Evolutionary conservation across 2,113 vertebrate species (phyloP), one percentile per base, ranked within the genome.

Genomic region (Callithrix jacchus): DNA sequence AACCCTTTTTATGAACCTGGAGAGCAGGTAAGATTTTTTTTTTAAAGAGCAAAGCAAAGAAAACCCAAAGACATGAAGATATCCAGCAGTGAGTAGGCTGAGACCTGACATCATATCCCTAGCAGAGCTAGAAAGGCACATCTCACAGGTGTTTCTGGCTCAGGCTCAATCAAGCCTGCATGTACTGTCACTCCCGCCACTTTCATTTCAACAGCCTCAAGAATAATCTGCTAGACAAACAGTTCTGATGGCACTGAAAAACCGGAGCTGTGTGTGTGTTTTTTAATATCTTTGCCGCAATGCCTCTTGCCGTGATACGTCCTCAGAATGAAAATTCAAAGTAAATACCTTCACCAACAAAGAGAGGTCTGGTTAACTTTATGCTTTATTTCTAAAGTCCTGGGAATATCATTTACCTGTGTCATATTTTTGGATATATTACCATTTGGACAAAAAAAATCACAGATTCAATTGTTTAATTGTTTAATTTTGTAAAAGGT

Each of bases 211-310:
- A 73, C 35, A 68, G 95, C 52, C 61, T 71, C 8, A 47, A 37
- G 56, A 76, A 58, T 93, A 42, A 94, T 92, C 87, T 93, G 47
- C 79, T 87, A 93, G 86, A 96, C 79, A 95, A 94, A 96, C 35
- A 89, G 52, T 74, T 74, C 20, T 45, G 42, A 80, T 40, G 80
- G 30, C 88, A 71, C 25, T 30, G 74, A 86, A 76, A 97, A 70
- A 45, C 77, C 37, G 40, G 77, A 52, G 68, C 56, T 91, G 35
- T 58, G 30, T 23, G 11, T 61, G 58, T 42, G 4, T 54, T 13
- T 18, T 74, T 54, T 17, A 70, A 73, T 25, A 76, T 54, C 49
- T 91, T 93, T 58, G 27, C 94, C 25, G 10, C 74, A 56, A 21
- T 82, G 11, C 8, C 89, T 77, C 91, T 86, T 87, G 73, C 83